phyloP scores from a whole-genome alignment of 2,797 vertebrate genomes.

The Propithecus perrieri region DNA sequence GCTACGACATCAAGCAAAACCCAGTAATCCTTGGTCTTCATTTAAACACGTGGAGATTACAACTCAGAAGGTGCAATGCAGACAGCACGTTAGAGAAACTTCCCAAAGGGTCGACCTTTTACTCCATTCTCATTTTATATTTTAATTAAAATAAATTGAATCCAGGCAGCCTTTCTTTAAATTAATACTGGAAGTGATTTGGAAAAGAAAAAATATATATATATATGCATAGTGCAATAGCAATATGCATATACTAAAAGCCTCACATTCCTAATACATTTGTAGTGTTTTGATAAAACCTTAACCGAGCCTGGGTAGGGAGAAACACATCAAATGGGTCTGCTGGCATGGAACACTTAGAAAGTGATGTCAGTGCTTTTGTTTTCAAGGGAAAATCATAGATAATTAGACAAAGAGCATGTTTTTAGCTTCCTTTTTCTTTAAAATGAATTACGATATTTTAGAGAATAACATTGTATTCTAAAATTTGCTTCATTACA shows the following conservation, averaged over 20 bases:
- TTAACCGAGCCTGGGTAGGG: not conserved
- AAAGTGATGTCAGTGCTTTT: not conserved
- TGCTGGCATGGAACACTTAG: not conserved
- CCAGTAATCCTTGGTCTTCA: not conserved
- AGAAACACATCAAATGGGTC: not conserved
- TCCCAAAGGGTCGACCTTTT: not conserved
- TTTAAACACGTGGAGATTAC: not conserved
- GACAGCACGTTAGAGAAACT: not conserved
- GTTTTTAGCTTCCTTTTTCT: not conserved
- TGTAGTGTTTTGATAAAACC: conserved; percentile 27
- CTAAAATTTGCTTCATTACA: not conserved
- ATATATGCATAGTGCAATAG: conserved; percentile 26
- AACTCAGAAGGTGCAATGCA: not conserved
- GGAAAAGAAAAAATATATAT: not conserved
- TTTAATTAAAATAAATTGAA: conserved; percentile 74
- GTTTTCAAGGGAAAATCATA: not conserved
- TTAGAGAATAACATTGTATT: not conserved
- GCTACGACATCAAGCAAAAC: not conserved
- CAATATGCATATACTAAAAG: not conserved
- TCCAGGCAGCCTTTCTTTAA: conserved; percentile 59
- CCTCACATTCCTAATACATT: not conserved
- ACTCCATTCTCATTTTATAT: conserved; percentile 48
- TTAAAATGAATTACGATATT: not conserved
- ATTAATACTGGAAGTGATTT: conserved; percentile 61
- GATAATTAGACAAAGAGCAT: not conserved